These are phyloP conservation scores for Esox masquinongy DNA, from an alignment of 2,797 vertebrate species.

Conservation along the genomic window DNA sequence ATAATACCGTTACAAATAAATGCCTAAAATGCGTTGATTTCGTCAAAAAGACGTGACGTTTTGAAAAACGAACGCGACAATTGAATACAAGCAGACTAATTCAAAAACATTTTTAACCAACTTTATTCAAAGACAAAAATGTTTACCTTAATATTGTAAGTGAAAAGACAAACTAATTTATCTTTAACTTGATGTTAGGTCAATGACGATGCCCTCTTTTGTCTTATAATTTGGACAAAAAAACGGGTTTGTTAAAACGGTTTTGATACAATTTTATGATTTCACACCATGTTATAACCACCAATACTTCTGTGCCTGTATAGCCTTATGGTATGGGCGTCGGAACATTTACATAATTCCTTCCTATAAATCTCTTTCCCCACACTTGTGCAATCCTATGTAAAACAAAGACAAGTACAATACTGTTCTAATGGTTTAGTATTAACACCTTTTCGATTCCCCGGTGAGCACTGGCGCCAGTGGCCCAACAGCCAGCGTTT, in stretches of 20 bases:
- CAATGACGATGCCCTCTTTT: no score
- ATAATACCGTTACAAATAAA: background rate
- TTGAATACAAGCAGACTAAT: background rate
- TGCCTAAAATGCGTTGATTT: background rate
- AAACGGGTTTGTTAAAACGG: no score
- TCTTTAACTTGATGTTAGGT: no score
- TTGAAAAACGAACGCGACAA: background rate
- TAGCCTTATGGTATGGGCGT: background rate
- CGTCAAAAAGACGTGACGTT: background rate
- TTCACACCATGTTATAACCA: background rate
- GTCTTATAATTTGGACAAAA: no score
- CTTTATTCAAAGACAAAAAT: no score
- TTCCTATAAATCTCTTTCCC: background rate
- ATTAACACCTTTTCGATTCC: conserved; percentile 52
- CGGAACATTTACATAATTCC: background rate
- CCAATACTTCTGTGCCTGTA: background rate
- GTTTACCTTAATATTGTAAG: no score
- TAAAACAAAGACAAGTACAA: conserved; percentile 36
- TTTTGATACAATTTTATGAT: no score
- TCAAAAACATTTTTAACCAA: no score
- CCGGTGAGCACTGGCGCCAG: conserved; percentile 66
- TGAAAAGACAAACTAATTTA: no score
- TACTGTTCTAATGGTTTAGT: conserved; percentile 41
- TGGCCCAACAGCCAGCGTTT: conserved; percentile 52
- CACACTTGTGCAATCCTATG: conserved; percentile 14